Evolutionary conservation across 2,888 invertebrate species (phyloP).

Genomic region (Bedellia somnulentella): DNA sequence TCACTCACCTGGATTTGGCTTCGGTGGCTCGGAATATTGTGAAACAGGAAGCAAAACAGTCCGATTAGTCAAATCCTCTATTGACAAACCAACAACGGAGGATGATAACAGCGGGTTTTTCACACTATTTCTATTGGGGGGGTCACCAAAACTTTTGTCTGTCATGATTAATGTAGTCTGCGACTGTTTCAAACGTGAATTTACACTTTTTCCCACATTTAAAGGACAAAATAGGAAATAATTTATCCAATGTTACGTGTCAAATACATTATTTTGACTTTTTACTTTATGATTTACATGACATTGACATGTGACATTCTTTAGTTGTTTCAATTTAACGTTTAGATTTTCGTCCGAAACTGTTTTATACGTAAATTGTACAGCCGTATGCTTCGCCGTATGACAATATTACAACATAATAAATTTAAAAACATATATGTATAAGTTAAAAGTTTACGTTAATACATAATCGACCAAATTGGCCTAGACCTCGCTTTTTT

Average conservation of each 20-base stretch:
- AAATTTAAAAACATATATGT: too few relatives aligned
- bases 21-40: constrained; percentile 33
- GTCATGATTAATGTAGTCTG: constrained; percentile 29
- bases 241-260: constrained; percentile 56
- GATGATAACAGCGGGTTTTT: constrained; percentile 73
- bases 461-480: too few relatives aligned
- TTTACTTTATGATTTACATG: too few relatives aligned
- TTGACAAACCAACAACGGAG: constrained; percentile 71
- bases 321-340: too few relatives aligned
- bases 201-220: constrained; percentile 49
- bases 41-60: constrained; percentile 70
- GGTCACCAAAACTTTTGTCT: constrained; percentile 51
- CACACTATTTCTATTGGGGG: constrained; percentile 37
- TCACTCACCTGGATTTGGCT: constrained; percentile 42
- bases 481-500: too few relatives aligned
- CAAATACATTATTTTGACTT: constrained; percentile 50
- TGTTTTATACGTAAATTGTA: too few relatives aligned
- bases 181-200: constrained; percentile 31
- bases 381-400: too few relatives aligned
- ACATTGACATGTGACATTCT: too few relatives aligned
- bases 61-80: constrained; percentile 73
- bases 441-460: too few relatives aligned
- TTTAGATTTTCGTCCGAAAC: too few relatives aligned
- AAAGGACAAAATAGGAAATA: constrained; percentile 53
- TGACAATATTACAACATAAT: too few relatives aligned